Evolutionary conservation across 2,113 vertebrate species (phyloP), one percentile per base, ranked within the genome.

Genomic region (Protobothrops flavoviridis): DNA sequence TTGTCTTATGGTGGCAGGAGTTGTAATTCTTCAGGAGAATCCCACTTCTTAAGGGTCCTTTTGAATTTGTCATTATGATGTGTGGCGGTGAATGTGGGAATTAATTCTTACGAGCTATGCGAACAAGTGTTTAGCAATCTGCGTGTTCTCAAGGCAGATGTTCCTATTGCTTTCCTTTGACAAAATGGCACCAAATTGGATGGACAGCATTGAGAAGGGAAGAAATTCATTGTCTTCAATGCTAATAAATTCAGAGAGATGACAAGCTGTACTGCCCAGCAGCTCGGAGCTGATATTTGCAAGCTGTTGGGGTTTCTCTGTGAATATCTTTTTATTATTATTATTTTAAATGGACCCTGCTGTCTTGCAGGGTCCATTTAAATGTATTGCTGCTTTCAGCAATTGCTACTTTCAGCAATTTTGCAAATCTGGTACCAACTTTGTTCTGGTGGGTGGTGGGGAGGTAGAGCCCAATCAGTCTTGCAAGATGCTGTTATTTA

Each of bases 281-380:
- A 86, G 91, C 45, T 33, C 7, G 23, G 33, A 0, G 9, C 87
- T 57, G 92, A n/a, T 29, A 61, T 92, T 89, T 81, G n/a, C 59
- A 55, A 69, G 48, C 91, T 74, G 10, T 88, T 69, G n/a, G 91
- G 48, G 4, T 88, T 56, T 33, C 50, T 88, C 50, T 64, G 33
- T 56, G 88, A 89, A 81, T 85, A 81, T 43, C 53, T 7, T n/a
- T 43, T 29, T 88, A 24, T 24, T 11, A 26, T 86, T 87, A 50
- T 29, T 24, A 59, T 29, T 48, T 50, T 50, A 39, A n/a, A 53
- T 10, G n/a, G 48, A 0, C 17, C 1, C 1, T 9, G 21, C 10
- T 9, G 52, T 21, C 5, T 69, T 0, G 0, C 59, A 29, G 3
- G n/a, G n/a, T n/a, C n/a, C n/a, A n/a, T n/a, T n/a, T n/a, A 29